Percentiles rank a stretch among this genome's conserved stretches.
These are phyloP conservation scores for Thunnus albacares DNA, from an alignment of 2,797 vertebrate species.

Conservation along the genomic window DNA sequence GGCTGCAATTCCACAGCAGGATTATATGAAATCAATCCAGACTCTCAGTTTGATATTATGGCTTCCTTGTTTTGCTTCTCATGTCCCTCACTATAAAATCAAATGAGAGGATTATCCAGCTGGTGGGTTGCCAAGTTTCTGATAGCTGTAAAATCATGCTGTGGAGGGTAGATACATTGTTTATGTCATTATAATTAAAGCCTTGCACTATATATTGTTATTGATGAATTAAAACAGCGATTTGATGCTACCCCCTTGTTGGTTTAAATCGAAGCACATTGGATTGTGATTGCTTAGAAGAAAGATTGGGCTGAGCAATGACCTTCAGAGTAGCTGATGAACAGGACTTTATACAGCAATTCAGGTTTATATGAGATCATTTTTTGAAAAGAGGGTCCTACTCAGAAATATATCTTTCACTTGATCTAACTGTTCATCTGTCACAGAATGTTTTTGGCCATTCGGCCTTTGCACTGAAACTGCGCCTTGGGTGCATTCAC, in stretches of 20 bases:
- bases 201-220: background rate
- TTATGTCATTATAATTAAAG: constrained; percentile 40
- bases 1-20: constrained; percentile 3
- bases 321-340: constrained; percentile 15
- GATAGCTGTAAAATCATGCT: constrained; percentile 1
- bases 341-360: background rate
- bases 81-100: background rate
- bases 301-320: background rate
- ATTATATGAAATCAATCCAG: constrained; percentile 29
- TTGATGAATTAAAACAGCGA: constrained; percentile 5
- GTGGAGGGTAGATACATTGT: constrained; percentile 1
- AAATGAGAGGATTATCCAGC: constrained; percentile 8
- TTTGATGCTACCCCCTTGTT: background rate
- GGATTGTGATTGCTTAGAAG: background rate
- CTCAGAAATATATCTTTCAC: too few species aligned
- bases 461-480: too few species aligned
- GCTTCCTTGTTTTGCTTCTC: constrained; percentile 13
- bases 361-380: too few species aligned
- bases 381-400: too few species aligned
- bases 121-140: constrained; percentile 24
- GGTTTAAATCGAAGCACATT: constrained; percentile 11
- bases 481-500: too few species aligned
- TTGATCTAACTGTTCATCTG: too few species aligned
- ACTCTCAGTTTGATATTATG: background rate
- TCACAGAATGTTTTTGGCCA: too few species aligned